Base-by-base conservation (phyloP, 1,140 invertebrate species). In the Yoshiicerus persimilis region DNA sequence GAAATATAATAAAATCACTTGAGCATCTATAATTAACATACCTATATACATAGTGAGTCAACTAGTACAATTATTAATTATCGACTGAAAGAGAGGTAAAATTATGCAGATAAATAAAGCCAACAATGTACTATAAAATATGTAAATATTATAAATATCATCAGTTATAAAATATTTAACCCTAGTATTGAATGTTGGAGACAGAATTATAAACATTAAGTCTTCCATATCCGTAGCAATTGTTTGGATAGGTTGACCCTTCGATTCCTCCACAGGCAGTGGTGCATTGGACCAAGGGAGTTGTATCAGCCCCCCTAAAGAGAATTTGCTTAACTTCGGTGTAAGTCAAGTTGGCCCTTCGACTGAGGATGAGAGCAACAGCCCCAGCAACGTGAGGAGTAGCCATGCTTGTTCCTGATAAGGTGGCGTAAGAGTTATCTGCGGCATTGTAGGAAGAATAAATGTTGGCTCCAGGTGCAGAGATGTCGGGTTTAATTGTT, bases 321-420 rank as follows among this genome's bases (percentile, higher is more conserved):
- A 89, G 70, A 2, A 39, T 38, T 9, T 66, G 1, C 20, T 66
- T 62, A 0, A 86, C 64, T 27, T 88, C 32, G 0, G 77, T 85
- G 66, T 39, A 87, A 0, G 66, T 84, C 13, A 90, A n/a, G 4
- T 75, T 25, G 4, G 77, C 23, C 23, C 64, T 86, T 25, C 27
- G 25, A 16, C 36, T 25, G 5, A 88, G 10, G 0, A 90, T 20
- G 8, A 90, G 34, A 23, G 89, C 86, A 16, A 88, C 39, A 5
- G 84, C 34, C 6, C 90, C 90, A 8, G 75, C 62, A 1, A 84
- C 88, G 56, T 90, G 88, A 27, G 90, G 90, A 32, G 47, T 66
- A 11, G 88, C 75, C 87, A 89, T 88, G 30, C 62, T 77, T 0
- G 88, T 89, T 30, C 88, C 86, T 9, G 86, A 86, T 8, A 86